Base-by-base conservation (phyloP, 64 coral and sea anemone species). In the Montipora efflorescens region DNA sequence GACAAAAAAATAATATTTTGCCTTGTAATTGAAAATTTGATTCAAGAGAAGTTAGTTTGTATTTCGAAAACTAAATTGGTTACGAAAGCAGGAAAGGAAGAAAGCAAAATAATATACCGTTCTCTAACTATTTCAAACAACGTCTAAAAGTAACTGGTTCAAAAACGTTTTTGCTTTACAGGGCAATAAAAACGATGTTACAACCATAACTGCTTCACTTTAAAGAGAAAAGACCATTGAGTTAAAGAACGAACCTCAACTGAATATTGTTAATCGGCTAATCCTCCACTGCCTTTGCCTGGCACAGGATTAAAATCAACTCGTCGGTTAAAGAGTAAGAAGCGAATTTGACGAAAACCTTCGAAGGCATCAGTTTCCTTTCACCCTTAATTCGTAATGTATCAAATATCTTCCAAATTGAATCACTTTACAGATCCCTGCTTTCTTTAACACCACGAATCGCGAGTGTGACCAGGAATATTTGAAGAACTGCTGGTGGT, bases 401-500 rank as follows among this genome's bases (percentile, higher is more conserved):
- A 76, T 45, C 43, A 47, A 46, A 76, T 76, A 36, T 4, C 76
- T 78, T 4, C 47, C 12, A 7, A 50, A 19, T 12, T 49, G 46
- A 49, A 48, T 14, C 76, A 78, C 15, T 50, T 78, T 46, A 78
- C 5, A 6, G 7, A 19, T 9, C 13, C 62, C 13, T 67, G 62
- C 46, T 48, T 86, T 49, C 16, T 15, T 55, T 71, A 47, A n/a
- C 59, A 86, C 64, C 19, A 19, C 21, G 28, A 47, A 10, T 23
- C 59, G 58, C 46, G 28, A 44, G 14, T 21, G 66, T 19, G 43
- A 68, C 49, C 1, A n/a, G 47, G 66, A 86, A 86, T 86, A 86
- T 71, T 70, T 71, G 62, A 49, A 71, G 49, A 70, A 72, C 47
- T 8, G 45, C 82, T 5, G 82, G 82, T 86, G 66, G 22, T 44